Conservation (phyloP, 2,888 invertebrate genomes). For the Dioctria rufipes region DNA sequence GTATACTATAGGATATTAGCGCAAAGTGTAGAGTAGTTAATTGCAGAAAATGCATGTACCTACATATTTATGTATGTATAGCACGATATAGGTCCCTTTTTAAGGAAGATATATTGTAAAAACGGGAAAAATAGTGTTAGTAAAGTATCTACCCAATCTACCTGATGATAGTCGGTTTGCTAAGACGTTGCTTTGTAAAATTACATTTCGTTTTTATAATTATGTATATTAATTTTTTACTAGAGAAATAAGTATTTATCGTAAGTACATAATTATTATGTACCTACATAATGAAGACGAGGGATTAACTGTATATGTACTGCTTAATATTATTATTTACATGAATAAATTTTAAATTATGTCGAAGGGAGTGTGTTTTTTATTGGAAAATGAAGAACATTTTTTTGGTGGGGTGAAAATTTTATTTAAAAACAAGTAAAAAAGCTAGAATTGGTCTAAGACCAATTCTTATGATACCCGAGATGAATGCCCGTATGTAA, state of each 20-base stretch:
- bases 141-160: slow-evolving; percentile 19
- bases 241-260: slow-evolving; percentile 38
- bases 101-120: neutral
- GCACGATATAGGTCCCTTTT: neutral
- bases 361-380: slow-evolving; percentile 15
- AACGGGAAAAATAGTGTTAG: neutral
- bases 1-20: slow-evolving; percentile 36
- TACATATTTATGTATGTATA: too few species aligned
- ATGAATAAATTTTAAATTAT: slow-evolving; percentile 49
- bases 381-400: neutral
- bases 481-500: too few species aligned
- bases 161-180: slow-evolving; percentile 41
- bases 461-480: too few species aligned
- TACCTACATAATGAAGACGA: neutral
- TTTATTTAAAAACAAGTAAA: too few species aligned
- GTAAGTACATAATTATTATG: slow-evolving; percentile 20
- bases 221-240: slow-evolving; percentile 39
- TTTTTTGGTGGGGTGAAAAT: too few species aligned
- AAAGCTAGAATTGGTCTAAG: too few species aligned
- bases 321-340: slow-evolving; percentile 45
- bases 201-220: slow-evolving; percentile 34
- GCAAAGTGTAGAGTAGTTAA: slow-evolving; percentile 36
- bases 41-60: neutral
- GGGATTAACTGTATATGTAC: slow-evolving; percentile 40
- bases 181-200: slow-evolving; percentile 42